Base-by-base conservation (phyloP, 2,888 invertebrate genomes). In the Cerceris rybyensis region DNA sequence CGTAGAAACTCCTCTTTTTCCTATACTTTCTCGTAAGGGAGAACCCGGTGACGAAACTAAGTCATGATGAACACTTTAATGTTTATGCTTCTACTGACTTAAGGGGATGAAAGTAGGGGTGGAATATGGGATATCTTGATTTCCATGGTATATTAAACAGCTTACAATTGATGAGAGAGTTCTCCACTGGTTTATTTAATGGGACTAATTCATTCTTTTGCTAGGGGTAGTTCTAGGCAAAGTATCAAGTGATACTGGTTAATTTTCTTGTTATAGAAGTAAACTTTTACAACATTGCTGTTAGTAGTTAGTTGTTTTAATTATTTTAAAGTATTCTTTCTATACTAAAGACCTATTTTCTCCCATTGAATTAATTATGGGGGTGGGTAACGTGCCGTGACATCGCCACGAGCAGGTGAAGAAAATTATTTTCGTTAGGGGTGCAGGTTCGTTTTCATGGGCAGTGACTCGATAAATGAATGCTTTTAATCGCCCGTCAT, bases 371-470 rank as follows among this genome's bases (percentile, higher is more conserved):
- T 83, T 87, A 87, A 90, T 91, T 88, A 80, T 71, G 60, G 83
- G 70, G 80, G 80, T 77, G 76, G 73, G 78, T 86, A 88, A 86
- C 86, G 82, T 72, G 73, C 86, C 88, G 88, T 90, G 88, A 89
- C 88, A 83, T 88, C 85, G 86, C 78, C 84, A 57, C 80, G 83
- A 76, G 82, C 90, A 90, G 90, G 90, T 90, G 90, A 87, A 86
- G 86, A 81, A 80, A 85, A 80, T 75, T 64, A 52, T 71, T 76
- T 72, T 58, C 67, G 28, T 57, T 28, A 52, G 61, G 54, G 11
- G 49, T 54, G 50, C 28, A 65, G 50, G 69, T 7, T 68, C 50
- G 42, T 70, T 80, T 64, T 61, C 49, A 65, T 13, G 55, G 28
- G 57, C 28, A 70, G 50, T 72, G 14, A 60, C 46, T 55, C 7